Conservation (phyloP, 2,113 vertebrate species). For the Macrotis lagotis region DNA sequence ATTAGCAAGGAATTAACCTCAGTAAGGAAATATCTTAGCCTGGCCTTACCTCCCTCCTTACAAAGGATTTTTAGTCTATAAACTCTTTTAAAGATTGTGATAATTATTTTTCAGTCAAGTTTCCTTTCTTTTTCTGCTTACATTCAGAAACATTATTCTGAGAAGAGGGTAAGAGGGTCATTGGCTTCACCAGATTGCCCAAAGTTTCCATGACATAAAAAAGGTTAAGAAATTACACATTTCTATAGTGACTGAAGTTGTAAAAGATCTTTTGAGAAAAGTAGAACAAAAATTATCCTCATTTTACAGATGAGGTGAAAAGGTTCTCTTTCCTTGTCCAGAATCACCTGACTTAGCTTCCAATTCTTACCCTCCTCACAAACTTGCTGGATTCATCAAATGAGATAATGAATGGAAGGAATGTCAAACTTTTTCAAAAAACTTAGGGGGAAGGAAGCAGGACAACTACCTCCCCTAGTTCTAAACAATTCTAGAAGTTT, state of each 20-base stretch:
- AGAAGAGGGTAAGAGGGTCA: not conserved
- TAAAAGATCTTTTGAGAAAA: not conserved
- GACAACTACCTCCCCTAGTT: not conserved
- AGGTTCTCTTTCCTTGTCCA: not conserved
- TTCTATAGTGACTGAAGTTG: not conserved
- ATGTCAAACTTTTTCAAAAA: not conserved
- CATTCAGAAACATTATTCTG: not conserved
- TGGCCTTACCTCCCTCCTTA: not conserved
- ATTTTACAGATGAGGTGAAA: not conserved
- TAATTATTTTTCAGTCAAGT: not conserved
- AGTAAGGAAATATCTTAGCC: not conserved
- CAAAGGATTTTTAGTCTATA: not conserved
- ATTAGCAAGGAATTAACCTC: not conserved
- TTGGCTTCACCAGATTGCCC: not conserved
- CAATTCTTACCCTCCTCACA: not conserved
- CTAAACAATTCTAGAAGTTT: too few relatives aligned
- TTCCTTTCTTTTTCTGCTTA: not conserved
- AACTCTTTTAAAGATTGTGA: not conserved
- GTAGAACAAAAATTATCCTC: not conserved
- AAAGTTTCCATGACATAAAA: not conserved
- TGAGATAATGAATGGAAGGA: not conserved
- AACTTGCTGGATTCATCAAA: not conserved
- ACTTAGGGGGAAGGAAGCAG: not conserved
- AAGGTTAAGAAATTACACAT: not conserved
- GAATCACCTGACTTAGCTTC: not conserved